Conservation (phyloP, 2,113 vertebrate genomes). For the Regulus satrapa region DNA sequence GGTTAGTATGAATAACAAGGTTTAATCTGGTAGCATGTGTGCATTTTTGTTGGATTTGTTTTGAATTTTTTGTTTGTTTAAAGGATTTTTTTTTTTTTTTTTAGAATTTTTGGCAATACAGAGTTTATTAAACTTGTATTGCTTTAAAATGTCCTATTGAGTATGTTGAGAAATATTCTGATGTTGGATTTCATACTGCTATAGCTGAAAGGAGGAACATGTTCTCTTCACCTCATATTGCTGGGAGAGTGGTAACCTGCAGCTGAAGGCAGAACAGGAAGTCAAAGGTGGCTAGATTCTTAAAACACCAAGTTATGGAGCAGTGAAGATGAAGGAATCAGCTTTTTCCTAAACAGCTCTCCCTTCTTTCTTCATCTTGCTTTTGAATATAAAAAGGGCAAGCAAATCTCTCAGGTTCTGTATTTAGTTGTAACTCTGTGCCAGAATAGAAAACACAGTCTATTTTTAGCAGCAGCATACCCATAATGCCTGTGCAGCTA, state of each 20-base stretch:
- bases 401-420: neutral
- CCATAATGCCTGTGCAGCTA: neutral
- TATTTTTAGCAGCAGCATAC: neutral
- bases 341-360: neutral
- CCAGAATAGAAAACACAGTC: neutral
- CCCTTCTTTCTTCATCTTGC: neutral
- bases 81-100: neutral
- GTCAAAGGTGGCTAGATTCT: neutral
- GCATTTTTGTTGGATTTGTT: neutral
- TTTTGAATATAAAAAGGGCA: neutral
- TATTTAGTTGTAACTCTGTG: neutral
- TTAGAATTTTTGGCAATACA: neutral
- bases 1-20: slow-evolving; percentile 64
- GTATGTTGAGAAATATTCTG: neutral
- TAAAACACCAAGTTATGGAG: neutral
- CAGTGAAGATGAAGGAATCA: neutral
- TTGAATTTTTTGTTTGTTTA: neutral
- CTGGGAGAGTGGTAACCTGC: neutral
- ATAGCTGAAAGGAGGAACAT: neutral
- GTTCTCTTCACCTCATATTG: neutral
- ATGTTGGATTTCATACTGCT: neutral
- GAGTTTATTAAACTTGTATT: neutral
- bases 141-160: neutral
- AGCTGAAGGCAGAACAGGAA: neutral
- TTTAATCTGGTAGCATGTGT: neutral